Percentiles rank a stretch among this genome's conserved stretches.
These are phyloP conservation scores for Zeuzera pyrina DNA, from an alignment of 2,888 invertebrate species.

Conservation along the genomic window DNA sequence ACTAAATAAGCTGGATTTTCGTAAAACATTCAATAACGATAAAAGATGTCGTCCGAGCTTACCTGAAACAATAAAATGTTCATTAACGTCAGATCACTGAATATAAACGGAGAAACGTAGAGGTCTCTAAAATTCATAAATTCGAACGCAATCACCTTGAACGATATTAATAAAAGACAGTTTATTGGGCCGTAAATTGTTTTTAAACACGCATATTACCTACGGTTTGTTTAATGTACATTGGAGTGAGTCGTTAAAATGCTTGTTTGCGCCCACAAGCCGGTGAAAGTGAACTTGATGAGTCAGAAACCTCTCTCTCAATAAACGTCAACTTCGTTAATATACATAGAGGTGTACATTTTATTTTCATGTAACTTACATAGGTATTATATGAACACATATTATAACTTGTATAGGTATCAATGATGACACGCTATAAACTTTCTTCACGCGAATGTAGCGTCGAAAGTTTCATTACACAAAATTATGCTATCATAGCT, in stretches of 20 bases:
- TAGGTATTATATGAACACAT: too few species aligned
- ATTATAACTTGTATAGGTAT: too few species aligned
- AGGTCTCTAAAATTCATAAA: slow-evolving; percentile 26
- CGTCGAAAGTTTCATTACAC: too few species aligned
- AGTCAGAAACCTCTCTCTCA: slow-evolving; percentile 45
- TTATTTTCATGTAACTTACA: too few species aligned
- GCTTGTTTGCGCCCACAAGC: slow-evolving; percentile 23
- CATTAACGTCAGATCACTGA: slow-evolving; percentile 24
- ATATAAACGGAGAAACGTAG: slow-evolving; percentile 22
- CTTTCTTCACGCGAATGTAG: too few species aligned
- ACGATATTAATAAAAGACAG: slow-evolving; percentile 22
- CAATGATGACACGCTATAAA: too few species aligned
- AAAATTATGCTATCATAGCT: too few species aligned
- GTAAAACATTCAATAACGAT: background rate
- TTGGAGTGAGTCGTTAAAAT: slow-evolving; percentile 5
- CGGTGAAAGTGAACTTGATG: slow-evolving; percentile 59
- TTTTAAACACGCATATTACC: slow-evolving; percentile 25
- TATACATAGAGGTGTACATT: too few species aligned
- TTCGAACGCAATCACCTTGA: slow-evolving; percentile 23
- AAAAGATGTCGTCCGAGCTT: slow-evolving; percentile 7
- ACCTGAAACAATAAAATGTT: slow-evolving; percentile 28
- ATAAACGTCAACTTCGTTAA: too few species aligned
- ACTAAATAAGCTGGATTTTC: too few species aligned
- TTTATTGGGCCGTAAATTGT: slow-evolving; percentile 36
- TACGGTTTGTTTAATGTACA: slow-evolving; percentile 2